Evolutionary conservation across 2,113 vertebrate genomes (phyloP).

Genomic region (Chascanopsetta lugubris): DNA sequence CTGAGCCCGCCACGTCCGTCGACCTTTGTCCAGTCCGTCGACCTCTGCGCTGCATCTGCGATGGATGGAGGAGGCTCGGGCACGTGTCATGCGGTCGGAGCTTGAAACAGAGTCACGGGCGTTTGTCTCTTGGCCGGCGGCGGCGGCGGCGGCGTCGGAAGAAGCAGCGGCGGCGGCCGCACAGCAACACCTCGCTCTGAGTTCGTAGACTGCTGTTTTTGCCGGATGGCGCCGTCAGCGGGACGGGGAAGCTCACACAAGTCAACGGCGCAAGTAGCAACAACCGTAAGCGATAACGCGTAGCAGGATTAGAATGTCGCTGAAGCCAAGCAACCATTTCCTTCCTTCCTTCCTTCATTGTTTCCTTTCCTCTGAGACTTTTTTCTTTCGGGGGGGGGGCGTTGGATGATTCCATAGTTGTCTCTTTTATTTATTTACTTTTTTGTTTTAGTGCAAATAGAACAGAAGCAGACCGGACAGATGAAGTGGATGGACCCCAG

Average conservation of each 20-base stretch:
- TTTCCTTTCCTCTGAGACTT: slow-evolving; percentile 19
- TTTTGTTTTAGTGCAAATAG: slow-evolving; percentile 82
- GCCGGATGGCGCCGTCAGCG: slow-evolving; percentile 43
- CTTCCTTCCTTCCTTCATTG: slow-evolving; percentile 12
- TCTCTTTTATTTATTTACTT: slow-evolving; percentile 13
- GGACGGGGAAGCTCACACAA: slow-evolving; percentile 60
- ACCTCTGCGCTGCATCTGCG: slow-evolving; percentile 33
- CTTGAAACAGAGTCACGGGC: slow-evolving; percentile 56
- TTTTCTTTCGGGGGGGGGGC: slow-evolving; percentile 10
- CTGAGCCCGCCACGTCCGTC: slow-evolving; percentile 42
- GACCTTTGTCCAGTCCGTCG: slow-evolving; percentile 52
- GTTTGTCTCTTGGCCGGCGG: no score
- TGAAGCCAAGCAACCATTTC: slow-evolving; percentile 38
- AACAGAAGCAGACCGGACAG: slow-evolving; percentile 76
- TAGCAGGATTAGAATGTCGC: slow-evolving; percentile 46
- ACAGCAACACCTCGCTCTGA: slow-evolving; percentile 43
- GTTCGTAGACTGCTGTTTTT: slow-evolving; percentile 42
- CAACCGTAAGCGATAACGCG: slow-evolving; percentile 49
- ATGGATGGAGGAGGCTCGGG: slow-evolving; percentile 49
- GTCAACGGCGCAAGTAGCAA: slow-evolving; percentile 53
- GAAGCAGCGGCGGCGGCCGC: slow-evolving; percentile 37
- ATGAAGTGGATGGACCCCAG: slow-evolving; percentile 64
- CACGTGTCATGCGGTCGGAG: slow-evolving; percentile 65
- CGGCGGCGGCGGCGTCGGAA: no score
- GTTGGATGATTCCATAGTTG: slow-evolving; percentile 60